phyloP scores from a whole-genome alignment of 2,888 invertebrate genomes.

The Leptinotarsa juncta region DNA sequence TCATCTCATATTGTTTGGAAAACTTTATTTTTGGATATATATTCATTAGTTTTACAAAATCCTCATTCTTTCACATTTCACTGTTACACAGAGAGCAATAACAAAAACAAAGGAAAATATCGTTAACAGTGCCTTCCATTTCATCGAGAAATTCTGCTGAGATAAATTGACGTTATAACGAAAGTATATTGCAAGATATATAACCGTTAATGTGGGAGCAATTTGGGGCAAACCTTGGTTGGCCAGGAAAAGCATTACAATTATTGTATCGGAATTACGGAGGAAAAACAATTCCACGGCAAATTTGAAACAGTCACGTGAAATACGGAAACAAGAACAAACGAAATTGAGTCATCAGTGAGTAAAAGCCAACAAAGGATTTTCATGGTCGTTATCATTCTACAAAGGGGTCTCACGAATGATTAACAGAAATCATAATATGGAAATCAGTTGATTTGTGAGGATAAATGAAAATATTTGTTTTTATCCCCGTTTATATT shows the following conservation, averaged over 20 bases:
- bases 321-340: slow-evolving; percentile 8
- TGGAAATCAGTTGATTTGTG: no score
- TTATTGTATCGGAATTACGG: neutral
- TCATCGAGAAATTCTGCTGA: neutral
- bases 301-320: slow-evolving; percentile 14
- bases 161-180: neutral
- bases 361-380: neutral
- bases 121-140: no score
- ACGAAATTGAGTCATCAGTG: slow-evolving; percentile 9
- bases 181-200: slow-evolving; percentile 10
- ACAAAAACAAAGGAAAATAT: neutral
- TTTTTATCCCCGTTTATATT: no score
- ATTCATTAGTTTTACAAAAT: no score
- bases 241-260: slow-evolving; percentile 6
- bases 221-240: neutral
- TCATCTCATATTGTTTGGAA: no score
- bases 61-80: no score
- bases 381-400: neutral
- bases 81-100: neutral
- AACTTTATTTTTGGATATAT: no score
- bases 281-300: slow-evolving; percentile 8
- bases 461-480: no score
- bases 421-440: no score
- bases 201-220: slow-evolving; percentile 9
- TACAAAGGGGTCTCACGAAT: neutral